Conservation (phyloP, 2,113 vertebrate species). For the Poeciliopsis turrubarensis region DNA sequence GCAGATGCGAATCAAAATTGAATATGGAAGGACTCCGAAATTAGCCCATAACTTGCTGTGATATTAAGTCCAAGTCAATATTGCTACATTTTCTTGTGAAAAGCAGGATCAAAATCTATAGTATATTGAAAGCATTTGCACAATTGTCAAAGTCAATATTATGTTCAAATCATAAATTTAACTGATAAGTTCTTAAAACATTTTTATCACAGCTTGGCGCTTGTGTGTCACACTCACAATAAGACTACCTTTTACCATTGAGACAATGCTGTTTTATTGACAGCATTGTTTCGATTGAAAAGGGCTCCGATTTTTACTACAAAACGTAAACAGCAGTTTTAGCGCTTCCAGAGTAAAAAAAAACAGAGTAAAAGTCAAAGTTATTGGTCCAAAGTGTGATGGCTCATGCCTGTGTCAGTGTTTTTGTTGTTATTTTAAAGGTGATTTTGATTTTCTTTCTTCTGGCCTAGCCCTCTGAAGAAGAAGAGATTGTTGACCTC, state of each 20-base stretch:
- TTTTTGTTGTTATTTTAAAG: neutral
- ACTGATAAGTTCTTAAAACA: neutral
- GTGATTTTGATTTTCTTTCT: neutral
- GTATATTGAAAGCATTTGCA: neutral
- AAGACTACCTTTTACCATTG: too few relatives aligned
- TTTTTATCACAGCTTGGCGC: neutral
- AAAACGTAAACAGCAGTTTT: neutral
- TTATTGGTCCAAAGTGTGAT: neutral
- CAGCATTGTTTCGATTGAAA: neutral
- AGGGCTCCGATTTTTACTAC: too few relatives aligned
- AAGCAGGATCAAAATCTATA: neutral
- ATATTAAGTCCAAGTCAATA: neutral
- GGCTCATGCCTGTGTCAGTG: neutral
- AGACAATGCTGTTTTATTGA: neutral
- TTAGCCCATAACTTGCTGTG: too few relatives aligned
- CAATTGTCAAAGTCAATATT: neutral
- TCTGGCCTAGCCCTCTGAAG: conserved; percentile 84
- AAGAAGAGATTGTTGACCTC: conserved; percentile 88
- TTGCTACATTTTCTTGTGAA: neutral
- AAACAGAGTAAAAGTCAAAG: neutral
- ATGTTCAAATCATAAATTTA: neutral
- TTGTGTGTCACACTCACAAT: neutral
- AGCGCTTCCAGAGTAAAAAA: neutral
- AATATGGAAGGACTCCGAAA: neutral
- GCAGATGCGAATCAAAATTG: neutral